phyloP scores from a whole-genome alignment of 2,888 invertebrate species.

The Tricholauxania praeusta region DNA sequence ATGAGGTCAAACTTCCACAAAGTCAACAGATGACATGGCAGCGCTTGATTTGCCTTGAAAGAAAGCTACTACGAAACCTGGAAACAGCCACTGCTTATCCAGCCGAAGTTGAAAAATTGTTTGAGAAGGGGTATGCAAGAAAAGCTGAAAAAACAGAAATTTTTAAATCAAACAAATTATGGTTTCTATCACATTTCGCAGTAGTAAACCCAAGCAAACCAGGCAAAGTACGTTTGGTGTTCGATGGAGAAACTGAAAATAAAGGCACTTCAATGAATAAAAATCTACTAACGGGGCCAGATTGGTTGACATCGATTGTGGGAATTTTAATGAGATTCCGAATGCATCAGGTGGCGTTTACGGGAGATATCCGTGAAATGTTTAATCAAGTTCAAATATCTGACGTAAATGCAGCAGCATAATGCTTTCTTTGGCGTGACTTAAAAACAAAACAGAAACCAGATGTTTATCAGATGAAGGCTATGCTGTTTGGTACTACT shows the following conservation, averaged over 20 bases:
- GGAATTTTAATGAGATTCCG: constrained; percentile 47
- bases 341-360: constrained; percentile 36
- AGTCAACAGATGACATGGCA: neutral
- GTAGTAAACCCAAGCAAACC: constrained; percentile 49
- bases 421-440: constrained; percentile 34
- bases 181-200: constrained; percentile 51
- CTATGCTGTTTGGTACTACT: constrained; percentile 34
- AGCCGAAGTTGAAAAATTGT: neutral
- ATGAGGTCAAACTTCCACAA: neutral
- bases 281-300: constrained; percentile 46
- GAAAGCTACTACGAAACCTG: neutral
- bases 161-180: too few species aligned
- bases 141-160: too few species aligned
- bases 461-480: constrained; percentile 36
- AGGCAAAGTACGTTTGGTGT: constrained; percentile 50
- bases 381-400: constrained; percentile 34
- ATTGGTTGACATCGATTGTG: constrained; percentile 43
- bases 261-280: constrained; percentile 43
- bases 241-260: constrained; percentile 50
- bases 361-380: constrained; percentile 15
- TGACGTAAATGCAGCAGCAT: constrained; percentile 24
- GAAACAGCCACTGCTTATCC: neutral
- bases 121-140: neutral
- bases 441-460: neutral
- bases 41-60: neutral